Percentiles rank a stretch among this genome's conserved stretches.
Evolutionary conservation across 1,140 invertebrate species (phyloP).

Genomic region (Eriosoma lanigerum): DNA sequence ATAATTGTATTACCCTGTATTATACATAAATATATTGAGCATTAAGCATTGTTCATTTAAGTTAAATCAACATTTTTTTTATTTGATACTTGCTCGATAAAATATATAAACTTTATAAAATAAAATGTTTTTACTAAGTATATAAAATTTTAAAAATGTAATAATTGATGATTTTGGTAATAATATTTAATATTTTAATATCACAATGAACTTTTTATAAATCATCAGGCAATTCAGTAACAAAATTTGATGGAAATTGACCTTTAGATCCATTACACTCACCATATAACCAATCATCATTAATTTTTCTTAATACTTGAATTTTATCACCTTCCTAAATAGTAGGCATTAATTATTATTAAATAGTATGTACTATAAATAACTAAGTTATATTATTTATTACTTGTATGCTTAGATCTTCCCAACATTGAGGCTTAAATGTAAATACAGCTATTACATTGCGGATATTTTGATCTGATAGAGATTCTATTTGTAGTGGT

Average conservation of each 20-base stretch:
- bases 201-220: constrained; percentile 40
- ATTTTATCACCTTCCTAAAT: constrained; percentile 71
- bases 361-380: background rate
- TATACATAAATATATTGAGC: constrained; percentile 2
- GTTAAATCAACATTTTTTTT: background rate
- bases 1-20: constrained; percentile 20
- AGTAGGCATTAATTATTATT: constrained; percentile 51
- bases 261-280: constrained; percentile 68
- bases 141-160: constrained; percentile 1
- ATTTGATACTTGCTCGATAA: background rate
- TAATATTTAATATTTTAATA: constrained; percentile 5
- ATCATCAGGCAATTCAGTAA: constrained; percentile 58
- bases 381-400: background rate
- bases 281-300: constrained; percentile 80
- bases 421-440: constrained; percentile 65
- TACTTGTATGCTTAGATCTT: constrained; percentile 63
- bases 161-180: constrained; percentile 29
- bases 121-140: constrained; percentile 11
- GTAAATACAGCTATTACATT: constrained; percentile 64
- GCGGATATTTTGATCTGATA: background rate
- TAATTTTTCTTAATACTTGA: constrained; percentile 70
- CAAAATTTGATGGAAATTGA: constrained; percentile 80
- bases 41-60: constrained; percentile 36
- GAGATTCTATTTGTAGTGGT: constrained; percentile 62
- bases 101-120: background rate